These are phyloP conservation scores for Hydroisotoma schaefferi DNA, from an alignment of 2,888 invertebrate genomes.

Conservation along the genomic window DNA sequence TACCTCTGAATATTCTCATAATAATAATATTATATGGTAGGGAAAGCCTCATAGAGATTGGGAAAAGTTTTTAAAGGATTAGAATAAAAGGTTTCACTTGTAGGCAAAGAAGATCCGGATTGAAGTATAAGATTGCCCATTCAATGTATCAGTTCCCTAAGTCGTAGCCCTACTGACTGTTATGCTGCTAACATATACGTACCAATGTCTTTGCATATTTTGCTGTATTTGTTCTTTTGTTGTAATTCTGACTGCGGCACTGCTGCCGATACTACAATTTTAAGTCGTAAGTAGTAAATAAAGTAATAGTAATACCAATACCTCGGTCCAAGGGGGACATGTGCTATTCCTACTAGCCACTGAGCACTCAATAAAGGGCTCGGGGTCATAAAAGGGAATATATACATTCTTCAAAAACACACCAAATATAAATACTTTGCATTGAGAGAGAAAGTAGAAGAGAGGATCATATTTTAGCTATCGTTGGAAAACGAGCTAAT, in stretches of 20 bases:
- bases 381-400: slow-evolving; percentile 43
- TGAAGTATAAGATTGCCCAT: too few relatives aligned
- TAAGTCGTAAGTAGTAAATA: neutral
- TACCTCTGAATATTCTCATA: slow-evolving; percentile 1
- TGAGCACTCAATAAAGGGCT: slow-evolving; percentile 29
- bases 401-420: too few relatives aligned
- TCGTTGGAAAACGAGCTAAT: slow-evolving; percentile 13
- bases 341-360: too few relatives aligned
- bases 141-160: too few relatives aligned
- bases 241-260: neutral
- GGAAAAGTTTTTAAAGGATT: slow-evolving; percentile 46
- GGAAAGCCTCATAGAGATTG: slow-evolving; percentile 1
- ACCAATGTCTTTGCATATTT: too few relatives aligned
- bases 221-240: neutral
- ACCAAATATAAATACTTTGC: too few relatives aligned
- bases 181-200: too few relatives aligned
- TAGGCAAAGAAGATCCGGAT: slow-evolving; percentile 27
- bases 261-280: neutral
- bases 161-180: too few relatives aligned
- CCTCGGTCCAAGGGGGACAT: neutral
- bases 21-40: neutral
- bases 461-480: slow-evolving; percentile 36
- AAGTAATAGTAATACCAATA: neutral
- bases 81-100: slow-evolving; percentile 49
- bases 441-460: neutral